Percentiles rank a stretch among this genome's conserved stretches.
Conservation (phyloP, 1,140 invertebrate genomes). For the Ceratina australensis region DNA sequence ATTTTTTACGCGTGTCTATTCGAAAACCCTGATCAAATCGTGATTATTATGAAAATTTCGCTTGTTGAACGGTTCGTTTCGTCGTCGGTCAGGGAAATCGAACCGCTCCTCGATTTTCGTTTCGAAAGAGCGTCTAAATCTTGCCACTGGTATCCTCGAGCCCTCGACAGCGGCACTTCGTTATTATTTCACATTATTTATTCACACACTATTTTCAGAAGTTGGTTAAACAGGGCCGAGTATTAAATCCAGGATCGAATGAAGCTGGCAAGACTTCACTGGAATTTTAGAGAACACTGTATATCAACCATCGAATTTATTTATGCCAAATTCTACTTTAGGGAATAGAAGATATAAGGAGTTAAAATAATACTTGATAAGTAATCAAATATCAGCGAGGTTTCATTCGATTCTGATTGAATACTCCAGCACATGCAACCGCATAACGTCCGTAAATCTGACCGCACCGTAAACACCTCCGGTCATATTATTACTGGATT, state of each 20-base stretch:
- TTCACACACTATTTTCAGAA: neutral
- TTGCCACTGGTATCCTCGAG: neutral
- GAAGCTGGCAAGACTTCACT: no score
- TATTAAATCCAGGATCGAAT: neutral
- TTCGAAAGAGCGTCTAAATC: no score
- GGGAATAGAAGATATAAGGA: no score
- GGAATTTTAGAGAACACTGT: no score
- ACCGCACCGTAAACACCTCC: neutral
- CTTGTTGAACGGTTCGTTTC: conserved; percentile 8
- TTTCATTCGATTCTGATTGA: no score
- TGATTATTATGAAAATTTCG: conserved; percentile 29
- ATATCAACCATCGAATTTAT: no score
- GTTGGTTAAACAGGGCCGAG: conserved; percentile 8
- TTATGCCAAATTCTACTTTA: no score
- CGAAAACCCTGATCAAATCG: conserved; percentile 48
- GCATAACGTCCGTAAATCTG: conserved; percentile 4
- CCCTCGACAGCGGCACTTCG: neutral
- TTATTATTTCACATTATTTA: conserved; percentile 17
- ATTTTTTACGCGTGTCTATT: conserved; percentile 6
- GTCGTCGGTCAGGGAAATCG: neutral
- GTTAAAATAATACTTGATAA: no score
- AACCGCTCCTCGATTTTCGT: neutral
- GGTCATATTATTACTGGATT: conserved; percentile 16
- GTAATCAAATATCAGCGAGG: no score
- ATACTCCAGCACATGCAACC: no score